Evolutionary conservation across 1,140 invertebrate genomes (phyloP).

Genomic region (Drosophila cardini): DNA sequence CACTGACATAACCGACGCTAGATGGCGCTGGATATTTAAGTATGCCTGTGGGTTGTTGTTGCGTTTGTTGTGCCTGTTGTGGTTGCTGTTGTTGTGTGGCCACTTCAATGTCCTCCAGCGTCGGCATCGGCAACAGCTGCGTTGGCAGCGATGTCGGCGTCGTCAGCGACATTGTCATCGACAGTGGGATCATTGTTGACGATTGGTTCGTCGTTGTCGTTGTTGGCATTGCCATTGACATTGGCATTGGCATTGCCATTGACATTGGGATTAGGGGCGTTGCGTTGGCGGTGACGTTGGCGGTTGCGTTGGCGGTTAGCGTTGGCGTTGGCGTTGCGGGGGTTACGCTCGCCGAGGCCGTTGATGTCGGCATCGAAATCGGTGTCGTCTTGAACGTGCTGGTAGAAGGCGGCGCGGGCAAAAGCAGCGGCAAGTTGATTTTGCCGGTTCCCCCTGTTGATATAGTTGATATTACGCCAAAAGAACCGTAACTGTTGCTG

Average conservation of each 20-base stretch:
- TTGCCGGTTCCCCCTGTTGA: conserved; percentile 34
- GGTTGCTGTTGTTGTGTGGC: conserved; percentile 37
- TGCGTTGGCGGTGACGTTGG: conserved; percentile 1
- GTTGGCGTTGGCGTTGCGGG: not conserved
- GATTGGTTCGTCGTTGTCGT: conserved; percentile 2
- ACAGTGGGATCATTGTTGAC: conserved; percentile 1
- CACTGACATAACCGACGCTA: conserved; percentile 43
- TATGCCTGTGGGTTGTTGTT: conserved; percentile 39
- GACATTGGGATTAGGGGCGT: conserved; percentile 20
- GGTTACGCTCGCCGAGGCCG: conserved; percentile 4
- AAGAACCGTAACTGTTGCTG: conserved; percentile 61
- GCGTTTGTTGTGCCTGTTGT: conserved; percentile 20
- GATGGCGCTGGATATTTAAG: conserved; percentile 46
- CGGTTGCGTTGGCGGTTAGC: conserved; percentile 2
- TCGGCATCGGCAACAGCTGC: conserved; percentile 27
- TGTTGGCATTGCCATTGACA: not conserved
- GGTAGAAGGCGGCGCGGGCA: conserved; percentile 51
- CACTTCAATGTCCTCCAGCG: conserved; percentile 47
- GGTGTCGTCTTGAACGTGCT: conserved; percentile 49
- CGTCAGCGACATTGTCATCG: conserved; percentile 16
- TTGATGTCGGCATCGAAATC: conserved; percentile 43
- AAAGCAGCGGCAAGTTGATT: conserved; percentile 41
- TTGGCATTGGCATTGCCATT: conserved; percentile 41
- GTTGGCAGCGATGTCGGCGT: conserved; percentile 29
- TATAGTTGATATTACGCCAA: conserved; percentile 68